Percentiles rank a stretch among this genome's conserved stretches.
Evolutionary conservation across 2,797 vertebrate genomes (phyloP).

Genomic region (Erithacus rubecula): DNA sequence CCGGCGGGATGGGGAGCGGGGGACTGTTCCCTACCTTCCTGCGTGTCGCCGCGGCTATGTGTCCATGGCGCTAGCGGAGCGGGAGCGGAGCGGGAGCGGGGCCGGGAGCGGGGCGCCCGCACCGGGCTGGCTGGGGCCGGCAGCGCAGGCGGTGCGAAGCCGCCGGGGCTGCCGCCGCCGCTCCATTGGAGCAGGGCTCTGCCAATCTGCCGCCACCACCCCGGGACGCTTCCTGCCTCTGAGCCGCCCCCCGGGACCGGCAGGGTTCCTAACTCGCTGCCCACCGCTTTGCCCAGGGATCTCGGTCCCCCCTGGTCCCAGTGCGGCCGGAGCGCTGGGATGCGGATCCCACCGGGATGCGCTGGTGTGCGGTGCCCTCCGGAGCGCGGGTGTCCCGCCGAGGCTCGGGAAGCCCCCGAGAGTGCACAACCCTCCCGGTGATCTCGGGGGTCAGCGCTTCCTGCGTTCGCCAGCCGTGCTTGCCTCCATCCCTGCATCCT

Average conservation of each 20-base stretch:
- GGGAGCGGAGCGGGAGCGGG: not conserved
- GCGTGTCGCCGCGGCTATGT: slow-evolving; percentile 2
- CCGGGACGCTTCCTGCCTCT: slow-evolving; percentile 48
- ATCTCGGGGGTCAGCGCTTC: not conserved
- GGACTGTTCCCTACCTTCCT: slow-evolving; percentile 10
- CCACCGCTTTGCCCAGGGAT: fast-evolving
- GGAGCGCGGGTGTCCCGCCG: no score
- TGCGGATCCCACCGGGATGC: no score
- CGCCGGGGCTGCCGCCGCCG: not conserved
- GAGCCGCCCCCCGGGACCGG: not conserved
- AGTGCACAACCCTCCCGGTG: no score
- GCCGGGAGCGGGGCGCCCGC: slow-evolving; percentile 2
- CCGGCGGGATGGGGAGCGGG: not conserved
- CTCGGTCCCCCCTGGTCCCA: fast-evolving
- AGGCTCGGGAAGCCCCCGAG: no score
- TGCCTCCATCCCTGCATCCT: not conserved
- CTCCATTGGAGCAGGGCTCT: slow-evolving; percentile 57
- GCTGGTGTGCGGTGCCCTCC: not conserved
- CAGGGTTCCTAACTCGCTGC: fast-evolving
- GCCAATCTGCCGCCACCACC: slow-evolving; percentile 38
- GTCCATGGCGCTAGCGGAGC: slow-evolving; percentile 31
- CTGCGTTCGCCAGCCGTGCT: not conserved
- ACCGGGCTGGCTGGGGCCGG: slow-evolving; percentile 21
- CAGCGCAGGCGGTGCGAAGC: slow-evolving; percentile 42
- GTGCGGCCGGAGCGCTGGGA: not conserved